Base-by-base conservation (phyloP, 2,888 invertebrate species). In the Eupithecia tripunctaria region DNA sequence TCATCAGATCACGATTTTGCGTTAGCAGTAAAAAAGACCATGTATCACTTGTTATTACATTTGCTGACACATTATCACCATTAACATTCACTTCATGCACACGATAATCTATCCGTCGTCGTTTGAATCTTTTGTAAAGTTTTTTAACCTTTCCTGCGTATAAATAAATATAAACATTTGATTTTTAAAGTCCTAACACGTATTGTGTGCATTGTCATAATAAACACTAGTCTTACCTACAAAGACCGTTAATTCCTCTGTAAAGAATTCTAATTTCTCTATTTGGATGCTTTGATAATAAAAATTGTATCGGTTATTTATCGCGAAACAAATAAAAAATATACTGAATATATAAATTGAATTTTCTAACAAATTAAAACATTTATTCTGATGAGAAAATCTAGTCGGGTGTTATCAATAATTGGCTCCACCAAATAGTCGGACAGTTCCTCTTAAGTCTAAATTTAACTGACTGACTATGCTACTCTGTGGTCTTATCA, bases 91-190 rank as follows among this genome's bases (percentile, higher is more conserved):
- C n/a, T 41, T 43, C 38, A 47, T 68, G 70, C 67, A 43, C 56
- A 63, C 27, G 25, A 67, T 68, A 69, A 73, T 67, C 47, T 36
- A 21, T 65, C 43, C 14, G 66, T 56, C 14, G 66, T 56, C 59
- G 38, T 71, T 71, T 59, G 41, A 59, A 64, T 72, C 67, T 79
- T 77, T 70, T 36, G 29, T 60, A 64, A 74, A 76, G 78, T 74
- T 78, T 78, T 75, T 79, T 80, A 75, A 81, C 78, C 80, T 74
- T 76, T 60, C 72, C 43, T 36, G 59, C 38, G 47, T 67, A 29
- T 68, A 68, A 64, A 64, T 69, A 38, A 64, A 64, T 69, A 38
- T 68, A 47, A 65, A 65, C 66, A 78, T 77, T 73, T 66, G 62
- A 56, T 21, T 73, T 6, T 79, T 79, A 69, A 38, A 79, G 78